phyloP scores from a whole-genome alignment of 2,888 invertebrate species.

The Aphelenchoides bicaudatus region DNA sequence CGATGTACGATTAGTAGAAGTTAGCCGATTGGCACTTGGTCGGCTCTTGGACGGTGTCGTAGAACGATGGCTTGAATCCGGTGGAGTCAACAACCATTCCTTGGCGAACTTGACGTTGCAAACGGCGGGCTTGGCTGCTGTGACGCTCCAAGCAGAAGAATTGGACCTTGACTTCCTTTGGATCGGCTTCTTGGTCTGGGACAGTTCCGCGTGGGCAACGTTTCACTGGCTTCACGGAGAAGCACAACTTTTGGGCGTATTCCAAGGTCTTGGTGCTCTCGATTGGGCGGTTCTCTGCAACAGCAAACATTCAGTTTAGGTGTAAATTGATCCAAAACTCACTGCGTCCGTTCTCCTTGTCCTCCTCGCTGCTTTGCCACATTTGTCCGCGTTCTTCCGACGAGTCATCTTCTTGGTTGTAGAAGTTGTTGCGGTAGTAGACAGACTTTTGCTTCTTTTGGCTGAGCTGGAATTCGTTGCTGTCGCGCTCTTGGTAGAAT shows the following conservation, averaged over 20 bases:
- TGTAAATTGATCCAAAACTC: slow-evolving; percentile 10
- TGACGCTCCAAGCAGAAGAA: slow-evolving; percentile 30
- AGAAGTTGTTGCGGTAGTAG: neutral
- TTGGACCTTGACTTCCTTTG: neutral
- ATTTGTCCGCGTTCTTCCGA: neutral
- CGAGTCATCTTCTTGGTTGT: too few species aligned
- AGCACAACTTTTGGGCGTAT: slow-evolving; percentile 48
- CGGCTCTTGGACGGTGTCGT: neutral
- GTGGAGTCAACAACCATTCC: neutral
- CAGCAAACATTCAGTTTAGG: neutral
- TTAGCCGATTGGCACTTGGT: slow-evolving; percentile 13
- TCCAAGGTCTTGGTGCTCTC: slow-evolving; percentile 45
- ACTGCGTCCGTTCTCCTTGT: neutral
- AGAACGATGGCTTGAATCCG: neutral
- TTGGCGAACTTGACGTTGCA: neutral
- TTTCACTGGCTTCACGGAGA: slow-evolving; percentile 46
- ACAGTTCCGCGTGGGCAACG: slow-evolving; percentile 35
- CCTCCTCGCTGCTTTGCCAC: slow-evolving; percentile 21
- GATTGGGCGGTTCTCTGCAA: slow-evolving; percentile 37
- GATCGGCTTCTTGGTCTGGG: neutral
- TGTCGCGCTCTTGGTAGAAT: slow-evolving; percentile 20
- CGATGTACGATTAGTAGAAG: too few species aligned
- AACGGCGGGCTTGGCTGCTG: slow-evolving; percentile 26
- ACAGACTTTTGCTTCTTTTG: neutral
- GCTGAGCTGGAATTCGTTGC: neutral